A percentile compares a stretch with the other conserved stretches of the same genome.
These are phyloP conservation scores for Cyanistes caeruleus DNA, from an alignment of 2,113 vertebrate genomes.

Conservation along the genomic window DNA sequence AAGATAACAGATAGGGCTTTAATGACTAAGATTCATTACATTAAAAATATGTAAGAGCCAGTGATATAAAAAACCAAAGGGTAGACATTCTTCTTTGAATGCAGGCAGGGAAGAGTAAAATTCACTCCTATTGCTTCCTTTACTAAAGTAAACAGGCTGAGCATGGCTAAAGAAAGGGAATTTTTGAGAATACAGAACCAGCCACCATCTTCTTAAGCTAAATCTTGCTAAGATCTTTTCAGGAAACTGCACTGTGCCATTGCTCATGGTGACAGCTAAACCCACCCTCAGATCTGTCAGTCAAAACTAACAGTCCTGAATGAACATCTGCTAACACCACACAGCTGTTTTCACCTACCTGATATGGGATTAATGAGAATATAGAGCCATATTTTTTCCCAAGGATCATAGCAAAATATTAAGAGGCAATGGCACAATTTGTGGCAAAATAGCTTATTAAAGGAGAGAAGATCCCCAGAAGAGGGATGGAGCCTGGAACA, in stretches of 20 bases:
- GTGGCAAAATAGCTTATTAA: neutral
- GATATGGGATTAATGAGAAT: neutral
- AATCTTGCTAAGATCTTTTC: neutral
- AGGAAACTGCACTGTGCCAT: neutral
- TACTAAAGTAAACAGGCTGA: neutral
- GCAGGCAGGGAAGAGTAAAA: neutral
- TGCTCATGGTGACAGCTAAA: neutral
- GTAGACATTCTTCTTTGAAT: neutral
- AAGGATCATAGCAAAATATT: neutral
- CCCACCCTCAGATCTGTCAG: neutral
- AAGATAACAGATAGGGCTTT: neutral
- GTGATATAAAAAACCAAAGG: neutral
- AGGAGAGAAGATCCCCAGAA: neutral
- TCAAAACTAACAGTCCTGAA: neutral
- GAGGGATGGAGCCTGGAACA: neutral
- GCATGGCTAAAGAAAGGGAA: neutral
- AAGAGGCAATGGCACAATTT: neutral
- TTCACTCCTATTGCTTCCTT: neutral
- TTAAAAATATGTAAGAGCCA: neutral
- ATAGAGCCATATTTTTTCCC: neutral
- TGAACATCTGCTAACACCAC: neutral
- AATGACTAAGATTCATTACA: neutral
- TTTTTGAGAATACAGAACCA: neutral
- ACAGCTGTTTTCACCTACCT: neutral
- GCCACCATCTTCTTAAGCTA: neutral